Percentiles rank a stretch among this genome's conserved stretches.
Evolutionary conservation across 2,888 invertebrate species (phyloP).

Genomic region (Ischnus inquisitorius): DNA sequence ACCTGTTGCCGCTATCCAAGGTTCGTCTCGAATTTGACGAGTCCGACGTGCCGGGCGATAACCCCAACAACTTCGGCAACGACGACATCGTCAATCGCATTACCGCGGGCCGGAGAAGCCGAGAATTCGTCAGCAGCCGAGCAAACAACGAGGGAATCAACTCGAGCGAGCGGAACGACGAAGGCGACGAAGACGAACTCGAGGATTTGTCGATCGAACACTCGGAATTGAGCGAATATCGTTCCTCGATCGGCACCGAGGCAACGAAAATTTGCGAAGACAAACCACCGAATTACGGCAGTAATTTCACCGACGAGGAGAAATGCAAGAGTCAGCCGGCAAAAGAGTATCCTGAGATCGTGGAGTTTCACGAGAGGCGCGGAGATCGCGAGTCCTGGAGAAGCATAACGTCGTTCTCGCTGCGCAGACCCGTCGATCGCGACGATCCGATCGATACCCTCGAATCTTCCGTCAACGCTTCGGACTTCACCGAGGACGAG

Average conservation of each 20-base stretch:
- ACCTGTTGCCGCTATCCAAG: slow-evolving; percentile 83
- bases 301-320: slow-evolving; percentile 75
- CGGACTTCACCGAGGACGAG: slow-evolving; percentile 7
- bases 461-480: slow-evolving; percentile 21
- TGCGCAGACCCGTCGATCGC: slow-evolving; percentile 22
- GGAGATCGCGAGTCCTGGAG: slow-evolving; percentile 43
- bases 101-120: slow-evolving; percentile 27
- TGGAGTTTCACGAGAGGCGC: slow-evolving; percentile 57
- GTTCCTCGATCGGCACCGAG: slow-evolving; percentile 5
- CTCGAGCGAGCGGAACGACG: slow-evolving; percentile 60
- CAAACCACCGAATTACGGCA: slow-evolving; percentile 46
- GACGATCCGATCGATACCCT: neutral
- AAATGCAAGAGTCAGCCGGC: slow-evolving; percentile 73
- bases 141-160: slow-evolving; percentile 43
- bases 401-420: slow-evolving; percentile 38
- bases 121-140: slow-evolving; percentile 32
- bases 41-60: slow-evolving; percentile 68
- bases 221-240: slow-evolving; percentile 52
- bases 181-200: slow-evolving; percentile 26
- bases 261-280: slow-evolving; percentile 42
- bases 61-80: slow-evolving; percentile 35
- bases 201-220: slow-evolving; percentile 49
- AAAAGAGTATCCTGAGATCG: slow-evolving; percentile 61
- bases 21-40: slow-evolving; percentile 82
- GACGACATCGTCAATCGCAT: slow-evolving; percentile 25